phyloP scores from a whole-genome alignment of 2,888 invertebrate species.

The Hirtodrosophila confusa region DNA sequence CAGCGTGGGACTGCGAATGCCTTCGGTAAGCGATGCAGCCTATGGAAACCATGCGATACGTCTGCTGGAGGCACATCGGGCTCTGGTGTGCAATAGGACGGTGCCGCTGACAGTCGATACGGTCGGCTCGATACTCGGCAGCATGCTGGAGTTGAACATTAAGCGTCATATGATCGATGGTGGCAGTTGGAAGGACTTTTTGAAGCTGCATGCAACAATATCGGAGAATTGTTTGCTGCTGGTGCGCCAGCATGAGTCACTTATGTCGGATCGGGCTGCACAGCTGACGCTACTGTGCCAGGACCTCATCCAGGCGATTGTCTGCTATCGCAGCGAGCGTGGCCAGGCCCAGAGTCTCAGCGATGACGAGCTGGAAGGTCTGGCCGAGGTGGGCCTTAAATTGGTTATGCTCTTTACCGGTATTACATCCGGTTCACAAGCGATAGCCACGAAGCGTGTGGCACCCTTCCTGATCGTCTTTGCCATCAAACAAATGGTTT shows the following conservation, averaged over 20 bases:
- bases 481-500: conserved; percentile 81
- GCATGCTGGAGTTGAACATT: conserved; percentile 80
- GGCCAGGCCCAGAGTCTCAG: conserved; percentile 72
- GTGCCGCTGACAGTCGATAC: conserved; percentile 80
- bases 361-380: conserved; percentile 74
- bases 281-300: conserved; percentile 81
- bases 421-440: conserved; percentile 66
- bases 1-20: conserved; percentile 66
- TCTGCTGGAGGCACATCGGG: conserved; percentile 75
- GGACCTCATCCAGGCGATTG: conserved; percentile 81
- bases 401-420: conserved; percentile 79
- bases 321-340: conserved; percentile 82
- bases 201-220: conserved; percentile 65
- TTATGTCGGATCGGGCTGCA: conserved; percentile 81
- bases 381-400: conserved; percentile 79
- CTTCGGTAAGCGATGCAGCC: conserved; percentile 39
- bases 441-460: conserved; percentile 80
- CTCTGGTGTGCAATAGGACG: conserved; percentile 75
- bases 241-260: conserved; percentile 70
- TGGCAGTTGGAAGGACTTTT: conserved; percentile 67
- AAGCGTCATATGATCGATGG: conserved; percentile 72
- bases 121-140: conserved; percentile 80
- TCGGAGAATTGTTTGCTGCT: conserved; percentile 72
- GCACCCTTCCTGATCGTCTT: conserved; percentile 82
- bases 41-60: conserved; percentile 54